Percentiles rank a stretch among this genome's conserved stretches.
These are phyloP conservation scores for Tetragnatha montana DNA, from an alignment of 2,888 invertebrate genomes.

Conservation along the genomic window DNA sequence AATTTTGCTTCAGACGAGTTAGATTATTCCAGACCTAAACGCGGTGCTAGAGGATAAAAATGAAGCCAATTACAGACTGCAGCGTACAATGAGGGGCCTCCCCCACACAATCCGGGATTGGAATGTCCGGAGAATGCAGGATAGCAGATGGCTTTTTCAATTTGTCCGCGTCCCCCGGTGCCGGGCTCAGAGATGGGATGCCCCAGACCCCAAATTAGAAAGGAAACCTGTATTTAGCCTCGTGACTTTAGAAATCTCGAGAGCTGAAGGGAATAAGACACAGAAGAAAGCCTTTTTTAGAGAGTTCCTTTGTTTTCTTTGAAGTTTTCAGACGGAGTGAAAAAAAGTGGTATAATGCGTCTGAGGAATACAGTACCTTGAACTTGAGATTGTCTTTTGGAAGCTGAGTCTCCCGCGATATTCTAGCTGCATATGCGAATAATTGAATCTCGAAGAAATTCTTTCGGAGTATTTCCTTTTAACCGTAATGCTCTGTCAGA, in stretches of 20 bases:
- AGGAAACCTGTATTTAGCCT: constrained; percentile 39
- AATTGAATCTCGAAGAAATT: too few relatives aligned
- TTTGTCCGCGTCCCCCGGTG: not conserved
- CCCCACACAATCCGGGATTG: not conserved
- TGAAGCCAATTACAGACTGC: not conserved
- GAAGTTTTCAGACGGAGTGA: not conserved
- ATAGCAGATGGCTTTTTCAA: not conserved
- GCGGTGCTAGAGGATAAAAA: not conserved
- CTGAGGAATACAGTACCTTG: too few relatives aligned
- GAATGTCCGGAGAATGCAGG: not conserved
- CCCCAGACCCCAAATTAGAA: constrained; percentile 26
- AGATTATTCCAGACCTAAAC: not conserved
- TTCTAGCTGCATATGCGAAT: too few relatives aligned
- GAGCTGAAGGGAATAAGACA: not conserved
- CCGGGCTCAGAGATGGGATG: not conserved
- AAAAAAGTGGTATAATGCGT: too few relatives aligned
- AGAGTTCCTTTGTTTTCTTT: not conserved
- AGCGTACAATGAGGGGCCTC: not conserved
- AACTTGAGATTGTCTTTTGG: too few relatives aligned
- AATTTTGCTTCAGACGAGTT: not conserved
- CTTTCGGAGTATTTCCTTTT: too few relatives aligned
- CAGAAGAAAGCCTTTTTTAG: not conserved
- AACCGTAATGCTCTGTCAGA: too few relatives aligned
- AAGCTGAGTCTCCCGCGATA: too few relatives aligned
- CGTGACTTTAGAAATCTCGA: constrained; percentile 30